These are phyloP conservation scores for Nothobranchius furzeri DNA, from an alignment of 2,113 vertebrate genomes.

Conservation along the genomic window DNA sequence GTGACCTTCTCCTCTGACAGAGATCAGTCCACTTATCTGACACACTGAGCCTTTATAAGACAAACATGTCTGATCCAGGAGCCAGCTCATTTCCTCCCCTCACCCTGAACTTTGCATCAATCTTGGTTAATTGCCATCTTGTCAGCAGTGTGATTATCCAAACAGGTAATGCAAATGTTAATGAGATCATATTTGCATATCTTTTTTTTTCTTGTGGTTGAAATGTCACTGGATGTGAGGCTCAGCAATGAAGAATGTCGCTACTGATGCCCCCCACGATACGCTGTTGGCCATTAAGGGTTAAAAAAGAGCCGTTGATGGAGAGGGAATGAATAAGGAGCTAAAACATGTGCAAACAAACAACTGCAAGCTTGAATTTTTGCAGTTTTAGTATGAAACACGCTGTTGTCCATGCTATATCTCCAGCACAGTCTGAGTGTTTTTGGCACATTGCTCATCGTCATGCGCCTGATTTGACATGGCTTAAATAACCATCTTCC, in stretches of 20 bases:
- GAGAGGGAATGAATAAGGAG: conserved; percentile 37
- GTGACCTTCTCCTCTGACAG: conserved; percentile 68
- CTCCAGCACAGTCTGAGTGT: conserved; percentile 57
- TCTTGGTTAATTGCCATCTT: conserved; percentile 99
- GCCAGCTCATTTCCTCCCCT: conserved; percentile 77
- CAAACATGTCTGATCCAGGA: conserved; percentile 55
- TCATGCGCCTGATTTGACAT: conserved; percentile 77
- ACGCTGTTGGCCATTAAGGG: conserved; percentile 95
- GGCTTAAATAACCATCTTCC: conserved; percentile 83
- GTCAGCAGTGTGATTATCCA: conserved; percentile 99
- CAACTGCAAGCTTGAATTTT: conserved; percentile 55
- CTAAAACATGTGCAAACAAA: background rate
- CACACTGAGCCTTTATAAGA: conserved; percentile 26
- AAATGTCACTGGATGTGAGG: conserved; percentile 99
- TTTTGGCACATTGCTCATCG: conserved; percentile 60
- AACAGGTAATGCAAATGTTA: conserved; percentile 99
- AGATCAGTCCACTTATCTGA: conserved; percentile 58
- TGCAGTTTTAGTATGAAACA: conserved; percentile 63
- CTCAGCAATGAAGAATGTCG: conserved; percentile 98
- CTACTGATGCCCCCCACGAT: conserved; percentile 92
- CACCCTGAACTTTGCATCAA: conserved; percentile 99
- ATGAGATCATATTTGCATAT: conserved; percentile 99
- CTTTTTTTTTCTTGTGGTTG: conserved; percentile 98
- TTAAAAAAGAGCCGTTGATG: conserved; percentile 84
- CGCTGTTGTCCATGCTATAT: conserved; percentile 32